Evolutionary conservation across 2,888 invertebrate species (phyloP).

Genomic region (Eristalis tenax): DNA sequence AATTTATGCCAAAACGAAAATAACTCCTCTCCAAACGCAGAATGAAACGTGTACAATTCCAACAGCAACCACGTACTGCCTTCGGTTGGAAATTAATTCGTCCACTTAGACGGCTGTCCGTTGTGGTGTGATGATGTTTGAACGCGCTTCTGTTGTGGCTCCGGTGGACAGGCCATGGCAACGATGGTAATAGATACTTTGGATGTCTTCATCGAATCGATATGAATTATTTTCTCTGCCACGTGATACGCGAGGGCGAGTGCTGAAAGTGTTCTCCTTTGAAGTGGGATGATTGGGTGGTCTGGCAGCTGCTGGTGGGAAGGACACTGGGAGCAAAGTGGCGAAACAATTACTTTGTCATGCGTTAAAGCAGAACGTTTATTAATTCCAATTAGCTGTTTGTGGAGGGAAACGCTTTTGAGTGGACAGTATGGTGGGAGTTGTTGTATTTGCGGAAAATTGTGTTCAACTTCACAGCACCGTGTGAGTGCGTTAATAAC

Average conservation of each 20-base stretch:
- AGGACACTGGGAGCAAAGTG: too few relatives aligned
- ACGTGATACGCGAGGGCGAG: neutral
- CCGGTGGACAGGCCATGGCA: conserved; percentile 12
- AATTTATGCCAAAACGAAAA: neutral
- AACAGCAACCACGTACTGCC: conserved; percentile 49
- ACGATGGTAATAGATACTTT: conserved; percentile 42
- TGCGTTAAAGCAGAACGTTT: neutral
- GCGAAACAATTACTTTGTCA: neutral
- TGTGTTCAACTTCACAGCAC: too few relatives aligned
- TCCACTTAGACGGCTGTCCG: conserved; percentile 31
- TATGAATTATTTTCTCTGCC: conserved; percentile 19
- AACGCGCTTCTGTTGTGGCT: conserved; percentile 47
- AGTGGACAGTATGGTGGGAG: neutral
- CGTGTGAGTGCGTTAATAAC: too few relatives aligned
- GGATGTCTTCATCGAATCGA: conserved; percentile 33
- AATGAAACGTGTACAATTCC: conserved; percentile 18
- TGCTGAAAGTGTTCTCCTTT: neutral
- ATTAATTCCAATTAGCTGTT: neutral
- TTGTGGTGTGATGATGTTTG: conserved; percentile 56
- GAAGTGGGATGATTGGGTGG: neutral
- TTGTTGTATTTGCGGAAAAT: neutral
- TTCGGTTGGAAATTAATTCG: conserved; percentile 29
- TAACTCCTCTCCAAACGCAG: neutral
- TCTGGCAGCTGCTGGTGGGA: neutral
- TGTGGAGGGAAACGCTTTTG: neutral